These are phyloP conservation scores for Caradrina clavipalpis DNA, from an alignment of 2,888 invertebrate species.

Conservation along the genomic window DNA sequence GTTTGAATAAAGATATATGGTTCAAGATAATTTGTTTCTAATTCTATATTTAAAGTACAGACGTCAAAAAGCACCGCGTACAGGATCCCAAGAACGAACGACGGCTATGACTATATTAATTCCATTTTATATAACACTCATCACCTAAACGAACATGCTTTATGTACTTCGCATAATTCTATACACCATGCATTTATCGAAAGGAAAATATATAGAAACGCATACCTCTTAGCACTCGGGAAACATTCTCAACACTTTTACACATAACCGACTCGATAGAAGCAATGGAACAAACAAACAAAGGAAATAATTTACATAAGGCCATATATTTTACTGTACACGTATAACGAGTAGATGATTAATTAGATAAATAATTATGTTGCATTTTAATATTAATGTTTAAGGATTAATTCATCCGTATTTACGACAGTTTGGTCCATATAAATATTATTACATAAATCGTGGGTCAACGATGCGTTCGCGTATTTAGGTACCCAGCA, in stretches of 20 bases:
- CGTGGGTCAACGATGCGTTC: constrained; percentile 78
- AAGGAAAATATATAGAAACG: constrained; percentile 68
- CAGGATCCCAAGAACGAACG: constrained; percentile 72
- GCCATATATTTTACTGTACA: constrained; percentile 90
- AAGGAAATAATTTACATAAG: constrained; percentile 89
- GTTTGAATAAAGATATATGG: constrained; percentile 44
- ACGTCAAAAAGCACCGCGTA: constrained; percentile 63
- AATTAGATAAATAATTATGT: constrained; percentile 87
- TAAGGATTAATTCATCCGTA: constrained; percentile 89
- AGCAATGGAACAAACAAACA: constrained; percentile 84
- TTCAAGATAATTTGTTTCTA: constrained; percentile 39
- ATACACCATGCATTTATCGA: constrained; percentile 81
- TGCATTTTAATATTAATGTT: constrained; percentile 86
- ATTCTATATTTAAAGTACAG: constrained; percentile 43
- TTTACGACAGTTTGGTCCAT: constrained; percentile 91
- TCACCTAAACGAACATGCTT: constrained; percentile 83
- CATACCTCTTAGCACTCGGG: constrained; percentile 66
- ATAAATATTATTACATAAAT: constrained; percentile 89
- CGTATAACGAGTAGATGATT: constrained; percentile 89
- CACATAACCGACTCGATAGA: constrained; percentile 81
- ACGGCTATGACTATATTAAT: constrained; percentile 81
- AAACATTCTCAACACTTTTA: constrained; percentile 76
- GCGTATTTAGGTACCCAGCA: constrained; percentile 81
- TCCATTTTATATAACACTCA: constrained; percentile 83
- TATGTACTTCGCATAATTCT: constrained; percentile 77